These are phyloP conservation scores for Hydropsyche betteni DNA, from an alignment of 2,888 invertebrate genomes.

Conservation along the genomic window DNA sequence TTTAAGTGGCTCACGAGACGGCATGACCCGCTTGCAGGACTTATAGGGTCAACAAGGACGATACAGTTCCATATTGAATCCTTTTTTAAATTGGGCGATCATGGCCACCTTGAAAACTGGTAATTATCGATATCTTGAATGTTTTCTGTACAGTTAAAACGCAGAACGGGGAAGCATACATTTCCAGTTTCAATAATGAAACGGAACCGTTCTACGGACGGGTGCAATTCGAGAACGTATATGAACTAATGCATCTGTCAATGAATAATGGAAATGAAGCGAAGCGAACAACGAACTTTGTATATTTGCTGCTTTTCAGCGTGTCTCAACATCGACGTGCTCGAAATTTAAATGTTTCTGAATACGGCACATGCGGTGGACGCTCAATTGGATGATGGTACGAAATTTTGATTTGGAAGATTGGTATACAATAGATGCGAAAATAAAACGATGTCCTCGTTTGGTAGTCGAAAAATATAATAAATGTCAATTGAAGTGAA, in stretches of 20 bases:
- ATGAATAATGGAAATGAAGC: constrained; percentile 21
- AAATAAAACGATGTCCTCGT: not conserved
- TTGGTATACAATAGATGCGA: not conserved
- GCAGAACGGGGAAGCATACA: too few relatives aligned
- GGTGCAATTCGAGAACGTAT: too few relatives aligned
- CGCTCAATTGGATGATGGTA: constrained; percentile 15
- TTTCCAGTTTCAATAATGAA: too few relatives aligned
- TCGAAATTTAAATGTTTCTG: too few relatives aligned
- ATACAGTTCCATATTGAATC: not conserved
- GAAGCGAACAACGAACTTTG: constrained; percentile 14
- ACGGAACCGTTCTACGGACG: too few relatives aligned
- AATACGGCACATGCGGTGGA: too few relatives aligned
- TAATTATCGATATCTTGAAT: too few relatives aligned
- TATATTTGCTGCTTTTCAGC: not conserved
- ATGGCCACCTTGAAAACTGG: too few relatives aligned
- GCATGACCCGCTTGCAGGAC: constrained; percentile 13
- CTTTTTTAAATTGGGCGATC: too few relatives aligned
- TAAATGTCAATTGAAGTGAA: not conserved
- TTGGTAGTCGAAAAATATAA: not conserved
- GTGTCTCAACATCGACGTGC: not conserved
- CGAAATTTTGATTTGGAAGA: not conserved
- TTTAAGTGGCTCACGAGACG: constrained; percentile 22
- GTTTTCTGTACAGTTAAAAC: too few relatives aligned
- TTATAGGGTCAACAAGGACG: constrained; percentile 18
- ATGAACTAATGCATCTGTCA: constrained; percentile 6